Conservation (phyloP, 1,140 invertebrate genomes). For the Atta colombica region DNA sequence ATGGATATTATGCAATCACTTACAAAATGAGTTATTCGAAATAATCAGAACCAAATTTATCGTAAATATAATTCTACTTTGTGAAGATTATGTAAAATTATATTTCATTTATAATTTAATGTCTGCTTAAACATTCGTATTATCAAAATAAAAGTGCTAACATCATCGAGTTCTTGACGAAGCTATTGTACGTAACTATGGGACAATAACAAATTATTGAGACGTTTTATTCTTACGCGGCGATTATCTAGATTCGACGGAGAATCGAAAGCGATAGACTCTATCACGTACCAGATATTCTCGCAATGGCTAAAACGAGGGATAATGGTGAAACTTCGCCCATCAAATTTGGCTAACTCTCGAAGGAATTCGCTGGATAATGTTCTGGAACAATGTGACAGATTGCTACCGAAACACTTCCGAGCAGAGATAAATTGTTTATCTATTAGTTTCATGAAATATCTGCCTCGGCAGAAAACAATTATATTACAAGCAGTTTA, state of each 20-base stretch:
- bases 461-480: neutral
- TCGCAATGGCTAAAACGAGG: constrained; percentile 50
- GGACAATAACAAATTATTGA: constrained; percentile 30
- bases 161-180: neutral
- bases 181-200: constrained; percentile 12
- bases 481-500: constrained; percentile 1
- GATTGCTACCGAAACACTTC: constrained; percentile 34
- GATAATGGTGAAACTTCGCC: constrained; percentile 61
- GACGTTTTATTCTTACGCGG: constrained; percentile 13
- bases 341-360: constrained; percentile 61
- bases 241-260: constrained; percentile 41
- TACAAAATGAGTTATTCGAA: neutral
- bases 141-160: neutral
- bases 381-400: constrained; percentile 59
- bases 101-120: neutral
- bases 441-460: constrained; percentile 48
- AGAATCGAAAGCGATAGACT: constrained; percentile 53
- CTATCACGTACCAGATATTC: constrained; percentile 50
- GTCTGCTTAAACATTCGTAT: neutral
- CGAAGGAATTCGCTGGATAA: constrained; percentile 55
- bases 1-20: constrained; percentile 4
- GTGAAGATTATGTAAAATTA: neutral
- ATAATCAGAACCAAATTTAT: constrained; percentile 9
- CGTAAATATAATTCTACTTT: neutral
- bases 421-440: constrained; percentile 52